These are phyloP conservation scores for Apus apus DNA, from an alignment of 2,113 vertebrate genomes.

Conservation along the genomic window DNA sequence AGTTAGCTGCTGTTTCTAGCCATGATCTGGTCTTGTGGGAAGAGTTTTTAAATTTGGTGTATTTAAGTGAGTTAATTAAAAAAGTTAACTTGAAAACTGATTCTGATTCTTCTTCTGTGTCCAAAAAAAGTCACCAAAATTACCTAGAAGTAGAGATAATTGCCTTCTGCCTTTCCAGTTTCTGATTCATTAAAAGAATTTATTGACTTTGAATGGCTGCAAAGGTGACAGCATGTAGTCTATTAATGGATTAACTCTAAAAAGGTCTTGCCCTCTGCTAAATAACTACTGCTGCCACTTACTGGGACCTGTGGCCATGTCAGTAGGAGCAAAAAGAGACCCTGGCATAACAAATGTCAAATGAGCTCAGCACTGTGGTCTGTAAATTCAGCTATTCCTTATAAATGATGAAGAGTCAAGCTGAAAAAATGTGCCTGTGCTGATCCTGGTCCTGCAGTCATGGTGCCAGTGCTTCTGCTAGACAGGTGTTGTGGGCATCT, in stretches of 20 bases:
- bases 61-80: neutral
- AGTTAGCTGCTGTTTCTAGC: neutral
- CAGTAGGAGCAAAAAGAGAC: neutral
- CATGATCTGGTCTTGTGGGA: neutral
- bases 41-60: neutral
- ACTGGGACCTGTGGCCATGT: neutral
- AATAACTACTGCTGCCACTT: neutral
- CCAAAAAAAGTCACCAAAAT: neutral
- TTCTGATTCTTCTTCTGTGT: neutral
- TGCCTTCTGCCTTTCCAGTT: constrained; percentile 3
- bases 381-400: neutral
- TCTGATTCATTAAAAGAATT: constrained; percentile 11
- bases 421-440: neutral
- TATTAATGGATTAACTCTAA: neutral
- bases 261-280: constrained; percentile 14
- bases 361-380: neutral
- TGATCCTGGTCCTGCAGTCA: neutral
- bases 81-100: neutral
- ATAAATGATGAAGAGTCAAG: neutral
- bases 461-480: neutral
- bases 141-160: constrained; percentile 30
- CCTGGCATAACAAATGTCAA: neutral
- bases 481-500: neutral
- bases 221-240: neutral
- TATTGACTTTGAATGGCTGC: constrained; percentile 32